Conservation (phyloP, 1,140 invertebrate species). For the Hermatobates lingyangjiaoensis region DNA sequence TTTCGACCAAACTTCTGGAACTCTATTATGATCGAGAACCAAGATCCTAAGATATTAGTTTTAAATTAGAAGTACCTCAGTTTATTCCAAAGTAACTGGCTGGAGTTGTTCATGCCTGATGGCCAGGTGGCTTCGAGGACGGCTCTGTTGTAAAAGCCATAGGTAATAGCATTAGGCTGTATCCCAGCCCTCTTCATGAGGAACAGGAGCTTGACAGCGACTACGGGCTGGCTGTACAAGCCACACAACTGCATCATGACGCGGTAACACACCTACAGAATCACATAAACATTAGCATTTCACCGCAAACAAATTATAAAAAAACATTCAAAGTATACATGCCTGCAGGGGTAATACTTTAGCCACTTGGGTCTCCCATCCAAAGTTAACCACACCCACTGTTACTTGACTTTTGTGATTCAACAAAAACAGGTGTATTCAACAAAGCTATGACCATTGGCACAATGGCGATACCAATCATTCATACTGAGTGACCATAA, state of each 20-base stretch:
- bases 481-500: too few relatives aligned
- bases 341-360: neutral
- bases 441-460: too few relatives aligned
- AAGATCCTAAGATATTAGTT: too few relatives aligned
- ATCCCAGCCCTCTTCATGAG: slow-evolving; percentile 89
- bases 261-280: slow-evolving; percentile 72
- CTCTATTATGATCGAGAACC: too few relatives aligned
- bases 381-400: too few relatives aligned
- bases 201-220: slow-evolving; percentile 86
- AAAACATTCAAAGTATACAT: neutral
- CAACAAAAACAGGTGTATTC: too few relatives aligned
- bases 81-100: slow-evolving; percentile 82
- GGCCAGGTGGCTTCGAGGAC: slow-evolving; percentile 92
- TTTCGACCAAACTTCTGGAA: too few relatives aligned
- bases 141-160: slow-evolving; percentile 69
- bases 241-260: slow-evolving; percentile 98
- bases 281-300: neutral
- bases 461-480: too few relatives aligned
- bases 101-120: slow-evolving; percentile 58
- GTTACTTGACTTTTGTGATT: too few relatives aligned
- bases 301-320: neutral
- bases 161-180: slow-evolving; percentile 93
- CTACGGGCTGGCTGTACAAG: slow-evolving; percentile 74
- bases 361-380: too few relatives aligned
- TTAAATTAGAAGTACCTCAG: slow-evolving; percentile 31